Base-by-base conservation (phyloP, 2,113 vertebrate genomes). In the Lycocorax pyrrhopterus region DNA sequence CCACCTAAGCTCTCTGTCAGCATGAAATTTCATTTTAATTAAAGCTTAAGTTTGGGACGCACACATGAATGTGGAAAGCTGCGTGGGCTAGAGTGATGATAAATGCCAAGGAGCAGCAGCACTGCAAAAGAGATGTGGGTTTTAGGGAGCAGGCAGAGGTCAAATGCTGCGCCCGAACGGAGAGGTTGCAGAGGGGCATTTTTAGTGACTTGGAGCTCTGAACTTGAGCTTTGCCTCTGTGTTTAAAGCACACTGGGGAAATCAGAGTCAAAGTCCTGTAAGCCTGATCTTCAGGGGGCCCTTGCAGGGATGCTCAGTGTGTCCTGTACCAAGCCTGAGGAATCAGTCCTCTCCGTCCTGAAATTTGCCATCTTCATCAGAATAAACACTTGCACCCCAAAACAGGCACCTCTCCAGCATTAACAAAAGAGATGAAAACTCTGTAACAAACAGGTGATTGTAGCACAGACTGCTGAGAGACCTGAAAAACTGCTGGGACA, bases 111-210 rank as follows among this genome's bases (percentile, higher is more conserved):
- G 68, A 58, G 62, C 0, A 4, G 63, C 6, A 47, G 37, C n/a
- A 21, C 7, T 41, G 27, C 44, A 68, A 29, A 84, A 90, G 41
- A 1, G 3, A n/a, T 10, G n/a, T 11, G 29, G 43, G 32, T 44
- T 94, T 89, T 25, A 51, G 72, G 41, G 49, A 91, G 56, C 49
- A 53, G 67, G 59, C 55, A 90, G 93, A 72, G 41, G 86, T 78
- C 75, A 84, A 83, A 90, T 0, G 0, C 25, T 55, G 55, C 0
- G 3, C 62, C 37, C 52, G 29, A 69, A 59, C 0, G 0, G 37
- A 27, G 49, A 37, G 67, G 43, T 20, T 71, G 69, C 69, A 63
- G 55, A 41, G n/a, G 6, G 9, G 1, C 12, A 13, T 60, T 71
- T 74, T 62, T 20, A 47, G 39, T 37, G 82, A 64, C 37, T 77